phyloP scores from a whole-genome alignment of 1,140 invertebrate species.

The Bombus pyrosoma region DNA sequence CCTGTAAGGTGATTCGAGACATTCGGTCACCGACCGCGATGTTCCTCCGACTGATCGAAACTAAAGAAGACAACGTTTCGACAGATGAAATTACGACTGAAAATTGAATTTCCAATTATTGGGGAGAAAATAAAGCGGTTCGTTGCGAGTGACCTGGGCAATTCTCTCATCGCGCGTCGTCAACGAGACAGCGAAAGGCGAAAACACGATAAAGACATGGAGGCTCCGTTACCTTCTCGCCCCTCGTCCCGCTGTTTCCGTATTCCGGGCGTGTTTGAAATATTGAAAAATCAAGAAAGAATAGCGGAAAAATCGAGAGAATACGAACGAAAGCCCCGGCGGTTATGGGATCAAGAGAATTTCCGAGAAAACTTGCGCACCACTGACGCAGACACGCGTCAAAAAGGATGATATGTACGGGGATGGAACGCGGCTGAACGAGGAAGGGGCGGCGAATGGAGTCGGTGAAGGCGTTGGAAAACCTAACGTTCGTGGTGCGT shows the following conservation, averaged over 20 bases:
- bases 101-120: not conserved
- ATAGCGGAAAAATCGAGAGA: slow-evolving; percentile 28
- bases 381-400: slow-evolving; percentile 57
- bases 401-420: slow-evolving; percentile 46
- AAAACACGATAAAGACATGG: slow-evolving; percentile 7
- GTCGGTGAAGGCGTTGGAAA: slow-evolving; percentile 53
- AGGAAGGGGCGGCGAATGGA: slow-evolving; percentile 17
- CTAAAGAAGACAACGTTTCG: not conserved
- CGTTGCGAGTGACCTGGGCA: not conserved
- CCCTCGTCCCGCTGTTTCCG: not conserved
- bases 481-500: slow-evolving; percentile 36
- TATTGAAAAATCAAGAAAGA: slow-evolving; percentile 48
- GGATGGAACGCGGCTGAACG: slow-evolving; percentile 17
- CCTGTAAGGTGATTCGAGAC: not conserved
- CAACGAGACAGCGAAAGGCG: not conserved
- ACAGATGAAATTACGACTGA: not conserved
- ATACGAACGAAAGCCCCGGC: slow-evolving; percentile 18
- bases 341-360: slow-evolving; percentile 47
- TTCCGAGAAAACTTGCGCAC: slow-evolving; percentile 47
- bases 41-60: too few relatives aligned
- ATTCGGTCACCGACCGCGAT: not conserved
- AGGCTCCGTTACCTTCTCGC: not conserved
- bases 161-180: slow-evolving; percentile 11
- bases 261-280: slow-evolving; percentile 42
- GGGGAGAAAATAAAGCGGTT: not conserved